Percentiles rank a stretch among this genome's conserved stretches.
phyloP scores from a whole-genome alignment of 2,797 vertebrate genomes.

The Pseudochirops cupreus region DNA sequence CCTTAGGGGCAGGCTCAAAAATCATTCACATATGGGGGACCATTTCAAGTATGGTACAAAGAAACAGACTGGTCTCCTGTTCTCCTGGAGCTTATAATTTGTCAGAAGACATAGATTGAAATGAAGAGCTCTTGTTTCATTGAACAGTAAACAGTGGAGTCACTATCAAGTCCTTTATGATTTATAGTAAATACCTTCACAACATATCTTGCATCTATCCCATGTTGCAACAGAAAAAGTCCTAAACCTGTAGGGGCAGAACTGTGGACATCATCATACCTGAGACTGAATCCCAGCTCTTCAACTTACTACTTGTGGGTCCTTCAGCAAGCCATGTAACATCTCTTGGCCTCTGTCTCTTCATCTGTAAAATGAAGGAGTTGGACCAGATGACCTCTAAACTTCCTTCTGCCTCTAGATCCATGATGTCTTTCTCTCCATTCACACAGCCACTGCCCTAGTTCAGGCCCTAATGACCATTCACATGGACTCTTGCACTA shows the following conservation, averaged over 20 bases:
- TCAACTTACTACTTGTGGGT: not conserved
- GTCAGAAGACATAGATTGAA: not conserved
- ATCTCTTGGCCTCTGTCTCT: not conserved
- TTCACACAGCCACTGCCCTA: not conserved
- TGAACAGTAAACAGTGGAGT: not conserved
- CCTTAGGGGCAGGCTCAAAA: not conserved
- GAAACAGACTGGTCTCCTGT: not conserved
- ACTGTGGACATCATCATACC: not conserved
- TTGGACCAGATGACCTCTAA: not conserved
- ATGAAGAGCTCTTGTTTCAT: not conserved
- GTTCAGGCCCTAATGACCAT: not conserved
- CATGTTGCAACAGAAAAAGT: not conserved
- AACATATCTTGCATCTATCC: not conserved
- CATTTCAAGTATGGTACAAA: not conserved
- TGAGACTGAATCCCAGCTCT: not conserved
- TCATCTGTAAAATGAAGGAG: not conserved
- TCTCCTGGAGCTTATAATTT: not conserved
- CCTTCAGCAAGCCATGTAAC: not conserved
- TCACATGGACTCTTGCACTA: not conserved
- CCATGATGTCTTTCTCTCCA: not conserved
- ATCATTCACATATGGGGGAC: not conserved
- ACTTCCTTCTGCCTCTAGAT: not conserved
- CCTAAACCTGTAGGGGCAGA: not conserved
- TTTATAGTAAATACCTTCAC: not conserved
- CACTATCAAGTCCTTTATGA: not conserved